Evolutionary conservation across 2,113 vertebrate species (phyloP).

Genomic region (Chlorocebus sabaeus): DNA sequence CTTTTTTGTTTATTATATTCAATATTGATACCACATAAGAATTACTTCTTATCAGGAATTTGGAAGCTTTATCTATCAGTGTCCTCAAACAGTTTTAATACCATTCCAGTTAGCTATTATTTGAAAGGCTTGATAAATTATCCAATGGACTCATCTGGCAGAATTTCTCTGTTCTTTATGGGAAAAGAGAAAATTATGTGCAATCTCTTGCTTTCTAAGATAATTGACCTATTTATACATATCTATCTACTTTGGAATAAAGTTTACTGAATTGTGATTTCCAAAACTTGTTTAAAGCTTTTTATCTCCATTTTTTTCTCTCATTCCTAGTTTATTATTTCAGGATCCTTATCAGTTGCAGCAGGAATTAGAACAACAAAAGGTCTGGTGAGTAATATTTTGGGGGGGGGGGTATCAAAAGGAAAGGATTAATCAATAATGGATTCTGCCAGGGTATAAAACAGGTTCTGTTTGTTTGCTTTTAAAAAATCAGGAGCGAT

Average conservation of each 20-base stretch:
- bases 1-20: not conserved
- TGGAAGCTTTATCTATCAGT: not conserved
- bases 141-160: not conserved
- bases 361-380: conserved; percentile 29
- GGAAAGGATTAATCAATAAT: not conserved
- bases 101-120: not conserved
- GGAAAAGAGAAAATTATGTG: not conserved
- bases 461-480: not conserved
- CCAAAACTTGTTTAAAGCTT: not conserved
- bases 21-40: not conserved
- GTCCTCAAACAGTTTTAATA: not conserved
- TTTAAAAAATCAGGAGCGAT: not conserved
- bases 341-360: conserved; percentile 54
- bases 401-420: not conserved
- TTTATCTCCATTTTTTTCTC: not conserved
- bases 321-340: conserved; percentile 63
- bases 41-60: not conserved
- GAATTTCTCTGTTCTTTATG: not conserved
- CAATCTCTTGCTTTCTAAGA: not conserved
- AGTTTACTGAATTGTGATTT: not conserved
- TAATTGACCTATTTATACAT: not conserved
- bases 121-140: not conserved
- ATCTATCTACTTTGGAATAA: not conserved
- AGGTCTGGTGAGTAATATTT: conserved; percentile 44
- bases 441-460: not conserved